Evolutionary conservation across 2,113 vertebrate genomes (phyloP).

Genomic region (Parotia lawesii): DNA sequence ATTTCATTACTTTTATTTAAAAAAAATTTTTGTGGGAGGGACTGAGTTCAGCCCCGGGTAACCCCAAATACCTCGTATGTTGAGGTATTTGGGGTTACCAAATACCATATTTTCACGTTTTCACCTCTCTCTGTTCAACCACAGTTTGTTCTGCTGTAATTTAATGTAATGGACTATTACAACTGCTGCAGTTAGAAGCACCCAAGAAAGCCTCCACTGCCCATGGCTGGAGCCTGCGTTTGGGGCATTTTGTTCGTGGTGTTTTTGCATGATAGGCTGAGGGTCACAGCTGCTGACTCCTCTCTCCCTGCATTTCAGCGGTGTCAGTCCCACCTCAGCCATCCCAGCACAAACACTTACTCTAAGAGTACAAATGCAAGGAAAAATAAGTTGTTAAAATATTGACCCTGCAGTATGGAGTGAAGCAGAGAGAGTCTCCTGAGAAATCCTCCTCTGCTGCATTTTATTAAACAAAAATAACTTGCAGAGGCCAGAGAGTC

Average conservation of each 20-base stretch:
- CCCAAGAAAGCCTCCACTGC: not conserved
- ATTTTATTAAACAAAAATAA: constrained; percentile 21
- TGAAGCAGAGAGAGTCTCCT: not conserved
- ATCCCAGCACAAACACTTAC: not conserved
- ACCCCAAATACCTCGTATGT: not conserved
- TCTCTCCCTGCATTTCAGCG: not conserved
- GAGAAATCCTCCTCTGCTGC: not conserved
- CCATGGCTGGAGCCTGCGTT: not conserved
- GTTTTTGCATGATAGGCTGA: not conserved
- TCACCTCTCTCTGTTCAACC: not conserved
- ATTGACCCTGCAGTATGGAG: not conserved
- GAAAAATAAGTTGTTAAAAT: constrained; percentile 50
- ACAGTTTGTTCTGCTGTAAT: not conserved
- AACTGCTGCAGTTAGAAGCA: not conserved
- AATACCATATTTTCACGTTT: not conserved
- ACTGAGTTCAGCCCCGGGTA: not conserved
- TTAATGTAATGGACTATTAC: not conserved
- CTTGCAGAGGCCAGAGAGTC: not conserved
- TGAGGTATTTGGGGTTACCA: not conserved
- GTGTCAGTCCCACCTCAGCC: not conserved
- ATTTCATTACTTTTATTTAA: not conserved
- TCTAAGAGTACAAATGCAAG: not conserved
- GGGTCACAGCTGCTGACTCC: not conserved
- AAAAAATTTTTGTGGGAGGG: not conserved
- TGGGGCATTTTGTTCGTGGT: not conserved